A percentile compares a stretch with the other conserved stretches of the same genome.
Evolutionary conservation across 2,888 invertebrate species (phyloP).

Genomic region (Trichogramma dendrolimi): DNA sequence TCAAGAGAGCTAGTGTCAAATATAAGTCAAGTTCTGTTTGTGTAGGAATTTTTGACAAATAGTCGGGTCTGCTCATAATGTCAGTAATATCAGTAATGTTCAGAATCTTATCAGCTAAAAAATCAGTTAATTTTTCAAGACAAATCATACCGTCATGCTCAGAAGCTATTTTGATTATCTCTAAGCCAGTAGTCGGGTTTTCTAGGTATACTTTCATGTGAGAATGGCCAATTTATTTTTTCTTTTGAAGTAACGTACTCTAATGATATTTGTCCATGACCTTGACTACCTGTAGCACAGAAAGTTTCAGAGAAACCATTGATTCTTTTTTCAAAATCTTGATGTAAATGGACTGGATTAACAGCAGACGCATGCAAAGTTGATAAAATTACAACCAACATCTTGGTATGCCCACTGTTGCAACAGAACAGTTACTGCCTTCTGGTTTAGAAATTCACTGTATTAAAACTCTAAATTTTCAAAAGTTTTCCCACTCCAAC

Average conservation of each 20-base stretch:
- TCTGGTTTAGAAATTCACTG: slow-evolving; percentile 76
- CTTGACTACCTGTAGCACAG: slow-evolving; percentile 65
- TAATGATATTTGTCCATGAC: slow-evolving; percentile 79
- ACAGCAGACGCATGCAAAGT: slow-evolving; percentile 95
- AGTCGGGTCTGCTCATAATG: slow-evolving; percentile 92
- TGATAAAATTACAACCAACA: slow-evolving; percentile 96
- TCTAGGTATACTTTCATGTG: slow-evolving; percentile 85
- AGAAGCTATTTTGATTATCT: slow-evolving; percentile 78
- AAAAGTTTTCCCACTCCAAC: too few species aligned
- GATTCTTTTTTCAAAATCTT: slow-evolving; percentile 70
- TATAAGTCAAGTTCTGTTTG: slow-evolving; percentile 87
- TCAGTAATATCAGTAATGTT: slow-evolving; percentile 72
- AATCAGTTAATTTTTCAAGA: slow-evolving; percentile 81
- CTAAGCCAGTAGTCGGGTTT: slow-evolving; percentile 92
- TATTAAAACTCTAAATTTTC: too few species aligned
- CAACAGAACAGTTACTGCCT: slow-evolving; percentile 84
- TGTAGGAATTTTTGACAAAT: slow-evolving; percentile 92
- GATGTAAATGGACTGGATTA: slow-evolving; percentile 75
- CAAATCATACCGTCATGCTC: slow-evolving; percentile 84
- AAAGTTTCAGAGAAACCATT: slow-evolving; percentile 74
- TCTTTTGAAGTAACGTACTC: slow-evolving; percentile 95
- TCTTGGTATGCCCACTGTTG: slow-evolving; percentile 93
- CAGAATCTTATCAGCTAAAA: slow-evolving; percentile 87
- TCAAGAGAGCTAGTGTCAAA: slow-evolving; percentile 92
- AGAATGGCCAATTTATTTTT: slow-evolving; percentile 82